Base-by-base conservation (phyloP, 1,140 invertebrate species). In the Achroia grisella region DNA sequence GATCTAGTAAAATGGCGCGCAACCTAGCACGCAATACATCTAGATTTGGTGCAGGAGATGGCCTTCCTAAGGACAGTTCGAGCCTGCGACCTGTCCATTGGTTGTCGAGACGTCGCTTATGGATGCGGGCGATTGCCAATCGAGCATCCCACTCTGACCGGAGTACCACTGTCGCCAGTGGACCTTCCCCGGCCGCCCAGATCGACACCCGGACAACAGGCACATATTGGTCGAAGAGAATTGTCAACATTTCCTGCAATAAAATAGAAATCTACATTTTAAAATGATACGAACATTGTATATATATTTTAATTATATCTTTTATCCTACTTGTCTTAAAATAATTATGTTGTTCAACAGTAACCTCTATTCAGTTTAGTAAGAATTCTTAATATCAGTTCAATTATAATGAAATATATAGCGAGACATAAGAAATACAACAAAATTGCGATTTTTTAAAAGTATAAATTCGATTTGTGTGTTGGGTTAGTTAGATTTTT, bases 71-170 rank as follows among this genome's bases (percentile, higher is more conserved):
- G 0, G 93, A 90, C 33, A 96, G 93, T 41, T 94, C 87, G 33
- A 96, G 93, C 30, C 93, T 82, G 52, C 94, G 93, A 44, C 91
- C 92, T 4, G 92, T 93, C 81, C 81, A 82, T n/a, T 69, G 56
- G 63, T 63, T 67, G 44, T 79, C 81, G 49, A 95, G 89, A 71
- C 93, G 92, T 32, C 91, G 90, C 15, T 93, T 89, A 71, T 95
- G 94, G 4, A 96, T 87, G 57, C 93, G 91, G 0, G 93, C 93
- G 44, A 96, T 95, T 10, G 92, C 93, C 52, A 92, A 90, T 34
- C 94, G 90, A 5, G 94, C 94, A 59, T 85, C 80, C 62, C 81
- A 79, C 40, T 80, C 74, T 0, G 72, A 78, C 1, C 78, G 65
- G 0, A 87, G 58, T 28, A 76, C 62, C 0, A 86, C 70, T 0